phyloP scores from a whole-genome alignment of 2,888 invertebrate genomes.

The Harpagoxenus sublaevis region DNA sequence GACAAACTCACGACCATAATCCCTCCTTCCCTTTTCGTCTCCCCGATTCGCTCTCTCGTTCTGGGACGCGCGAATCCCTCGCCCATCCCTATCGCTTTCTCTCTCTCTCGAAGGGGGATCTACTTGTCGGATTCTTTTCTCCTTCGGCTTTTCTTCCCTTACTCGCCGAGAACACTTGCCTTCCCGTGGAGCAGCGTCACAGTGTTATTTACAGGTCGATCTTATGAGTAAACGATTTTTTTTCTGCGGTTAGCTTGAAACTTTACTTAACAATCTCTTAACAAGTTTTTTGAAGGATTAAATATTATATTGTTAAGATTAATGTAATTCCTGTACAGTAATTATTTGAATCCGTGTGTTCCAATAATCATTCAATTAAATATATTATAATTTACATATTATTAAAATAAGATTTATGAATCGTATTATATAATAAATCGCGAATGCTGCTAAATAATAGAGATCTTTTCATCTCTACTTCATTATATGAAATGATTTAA shows the following conservation, averaged over 20 bases:
- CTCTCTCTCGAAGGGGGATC: conserved; percentile 62
- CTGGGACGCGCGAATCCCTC: conserved; percentile 30
- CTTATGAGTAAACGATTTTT: conserved; percentile 7
- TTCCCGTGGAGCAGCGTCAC: conserved; percentile 3
- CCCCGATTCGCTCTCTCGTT: conserved; percentile 61
- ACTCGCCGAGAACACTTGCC: conserved; percentile 68
- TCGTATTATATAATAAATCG: background rate
- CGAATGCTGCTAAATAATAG: background rate
- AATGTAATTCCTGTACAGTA: background rate
- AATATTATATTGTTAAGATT: background rate
- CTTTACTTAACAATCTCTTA: background rate
- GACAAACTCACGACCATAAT: conserved; percentile 76
- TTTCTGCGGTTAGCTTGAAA: background rate
- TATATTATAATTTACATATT: background rate
- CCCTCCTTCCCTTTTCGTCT: conserved; percentile 73
- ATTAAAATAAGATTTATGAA: background rate
- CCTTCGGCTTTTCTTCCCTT: conserved; percentile 59
- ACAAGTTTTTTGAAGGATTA: background rate
- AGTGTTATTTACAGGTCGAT: conserved; percentile 22
- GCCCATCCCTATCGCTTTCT: conserved; percentile 61
- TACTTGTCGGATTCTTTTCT: conserved; percentile 67
- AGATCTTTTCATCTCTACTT: background rate
- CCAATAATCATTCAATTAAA: background rate
- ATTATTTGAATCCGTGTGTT: background rate
- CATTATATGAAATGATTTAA: background rate